A percentile compares a stretch with the other conserved stretches of the same genome.
These are phyloP conservation scores for Silurus aristotelis DNA, from an alignment of 2,797 vertebrate species.

Conservation along the genomic window DNA sequence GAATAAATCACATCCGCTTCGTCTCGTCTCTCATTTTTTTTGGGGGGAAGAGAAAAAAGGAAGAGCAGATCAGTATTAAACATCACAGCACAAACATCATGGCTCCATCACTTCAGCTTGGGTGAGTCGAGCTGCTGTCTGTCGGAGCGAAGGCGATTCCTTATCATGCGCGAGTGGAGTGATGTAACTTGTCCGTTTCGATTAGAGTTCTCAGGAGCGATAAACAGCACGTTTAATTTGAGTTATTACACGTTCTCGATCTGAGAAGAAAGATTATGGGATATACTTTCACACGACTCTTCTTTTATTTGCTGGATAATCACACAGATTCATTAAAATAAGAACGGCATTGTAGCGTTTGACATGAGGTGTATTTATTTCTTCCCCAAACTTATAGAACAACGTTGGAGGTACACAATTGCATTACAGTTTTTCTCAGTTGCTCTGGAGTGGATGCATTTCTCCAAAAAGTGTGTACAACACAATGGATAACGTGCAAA, in stretches of 20 bases:
- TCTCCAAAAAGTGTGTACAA: too few species aligned
- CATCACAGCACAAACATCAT: neutral
- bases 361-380: neutral
- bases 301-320: neutral
- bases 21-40: conserved; percentile 19
- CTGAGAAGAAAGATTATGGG: neutral
- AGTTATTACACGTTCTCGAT: conserved; percentile 1
- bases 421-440: too few species aligned
- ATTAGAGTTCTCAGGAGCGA: neutral
- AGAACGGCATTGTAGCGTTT: neutral
- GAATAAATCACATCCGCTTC: conserved; percentile 55
- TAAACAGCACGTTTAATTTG: conserved; percentile 34
- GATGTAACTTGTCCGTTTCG: conserved; percentile 26
- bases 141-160: neutral
- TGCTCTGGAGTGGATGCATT: too few species aligned
- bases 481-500: too few species aligned
- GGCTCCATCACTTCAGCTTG: conserved; percentile 5
- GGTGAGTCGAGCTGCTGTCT: neutral
- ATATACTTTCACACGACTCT: neutral
- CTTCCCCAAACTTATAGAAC: too few species aligned
- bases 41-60: neutral
- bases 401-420: too few species aligned
- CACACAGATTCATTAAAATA: neutral
- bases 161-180: conserved; percentile 15
- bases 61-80: neutral